A percentile compares a stretch with the other conserved stretches of the same genome.
These are phyloP conservation scores for Pelmatolapia mariae DNA, from an alignment of 2,113 vertebrate species.

Conservation along the genomic window DNA sequence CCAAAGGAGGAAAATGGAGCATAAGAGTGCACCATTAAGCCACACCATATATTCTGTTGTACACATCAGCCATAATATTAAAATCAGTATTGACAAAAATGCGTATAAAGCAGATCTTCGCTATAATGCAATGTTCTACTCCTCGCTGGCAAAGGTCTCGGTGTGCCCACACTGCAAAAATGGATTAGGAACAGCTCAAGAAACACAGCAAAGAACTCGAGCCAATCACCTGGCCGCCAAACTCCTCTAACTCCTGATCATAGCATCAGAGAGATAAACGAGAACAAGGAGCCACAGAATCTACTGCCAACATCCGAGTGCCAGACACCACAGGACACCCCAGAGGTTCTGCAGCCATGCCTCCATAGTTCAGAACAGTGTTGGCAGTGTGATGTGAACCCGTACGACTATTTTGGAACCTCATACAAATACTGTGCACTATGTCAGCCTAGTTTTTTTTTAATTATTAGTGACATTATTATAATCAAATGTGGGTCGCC, in stretches of 20 bases:
- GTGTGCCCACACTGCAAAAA: not conserved
- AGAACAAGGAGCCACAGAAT: not conserved
- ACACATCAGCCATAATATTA: not conserved
- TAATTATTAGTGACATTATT: constrained; percentile 1
- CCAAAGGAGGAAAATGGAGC: not conserved
- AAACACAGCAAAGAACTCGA: not conserved
- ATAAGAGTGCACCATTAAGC: not conserved
- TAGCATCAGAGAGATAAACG: not conserved
- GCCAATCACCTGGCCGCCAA: not conserved
- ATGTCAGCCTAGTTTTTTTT: not conserved
- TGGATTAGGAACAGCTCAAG: not conserved
- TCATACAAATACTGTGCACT: not conserved
- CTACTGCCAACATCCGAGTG: not conserved
- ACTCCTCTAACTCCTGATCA: not conserved
- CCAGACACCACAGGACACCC: not conserved
- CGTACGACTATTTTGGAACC: not conserved
- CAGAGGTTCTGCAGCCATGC: not conserved
- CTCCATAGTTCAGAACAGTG: not conserved
- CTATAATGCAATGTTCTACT: not conserved
- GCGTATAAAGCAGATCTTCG: not conserved
- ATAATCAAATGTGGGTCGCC: constrained; percentile 18
- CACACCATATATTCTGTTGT: not conserved
- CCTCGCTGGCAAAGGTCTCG: not conserved
- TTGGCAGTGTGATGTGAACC: not conserved
- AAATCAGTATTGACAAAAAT: not conserved